Base-by-base conservation (phyloP, 2,888 invertebrate genomes). In the Homarus gammarus region DNA sequence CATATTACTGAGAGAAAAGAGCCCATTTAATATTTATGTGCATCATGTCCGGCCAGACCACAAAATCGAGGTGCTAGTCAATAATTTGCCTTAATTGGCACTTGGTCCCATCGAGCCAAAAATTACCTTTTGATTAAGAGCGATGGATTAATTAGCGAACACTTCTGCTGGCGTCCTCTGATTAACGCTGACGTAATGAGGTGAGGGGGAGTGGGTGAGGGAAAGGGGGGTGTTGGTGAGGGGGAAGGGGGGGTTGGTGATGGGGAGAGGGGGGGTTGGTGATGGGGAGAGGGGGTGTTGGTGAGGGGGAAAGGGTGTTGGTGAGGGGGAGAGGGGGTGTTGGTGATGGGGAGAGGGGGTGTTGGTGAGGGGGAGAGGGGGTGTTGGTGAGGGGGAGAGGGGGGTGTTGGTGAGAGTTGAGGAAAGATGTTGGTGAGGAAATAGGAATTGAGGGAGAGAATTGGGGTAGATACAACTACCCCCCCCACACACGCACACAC, bases 51-150 rank as follows among this genome's bases (percentile, higher is more conserved):
- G n/a, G n/a, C n/a, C n/a, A n/a, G n/a, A n/a, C 64, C 64, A 27
- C 64, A 64, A 64, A 6, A 27, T 64, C 27, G 8, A 64, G 27
- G 64, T 27, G 5, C 27, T 64, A 1, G 64, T 64, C 64, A 6
- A 64, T 27, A 64, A 64, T 64, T 64, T 64, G 8, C 18, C 64
- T 64, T 64, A 64, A 64, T 64, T 64, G 64, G 6, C 64, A 64
- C 64, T 64, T 64, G 5, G 64, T 64, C 64, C 8, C 64, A 64
- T 64, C 27, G 27, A 64, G 64, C 27, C 64, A 64, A 64, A 64
- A 64, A 64, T 64, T 64, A 64, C 27, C 64, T 64, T 64, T 64
- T 64, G 64, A 64, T 64, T 64, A 64, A 64, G 64, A 27, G 64
- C 64, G 64, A 64, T 64, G 64, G 18, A 64, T 64, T 64, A 64